Percentiles rank a stretch among this genome's conserved stretches.
These are phyloP conservation scores for Pseudopleuronectes americanus DNA, from an alignment of 2,797 vertebrate species.

Conservation along the genomic window DNA sequence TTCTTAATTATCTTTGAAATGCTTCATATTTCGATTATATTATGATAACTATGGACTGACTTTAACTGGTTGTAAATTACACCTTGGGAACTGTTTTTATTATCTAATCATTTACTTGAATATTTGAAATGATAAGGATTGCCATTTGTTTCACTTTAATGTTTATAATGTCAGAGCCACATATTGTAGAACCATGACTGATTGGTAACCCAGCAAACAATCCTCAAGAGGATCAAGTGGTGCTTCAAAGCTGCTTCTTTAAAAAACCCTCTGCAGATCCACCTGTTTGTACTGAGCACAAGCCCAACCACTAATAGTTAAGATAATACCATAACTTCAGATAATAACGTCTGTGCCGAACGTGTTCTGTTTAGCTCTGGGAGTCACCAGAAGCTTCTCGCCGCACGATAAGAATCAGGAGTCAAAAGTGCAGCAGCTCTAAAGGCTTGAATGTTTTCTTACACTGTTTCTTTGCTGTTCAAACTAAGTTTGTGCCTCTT, in stretches of 20 bases:
- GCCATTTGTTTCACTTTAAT: neutral
- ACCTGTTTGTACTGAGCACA: constrained; percentile 33
- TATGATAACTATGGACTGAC: too few relatives aligned
- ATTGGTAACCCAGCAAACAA: constrained; percentile 24
- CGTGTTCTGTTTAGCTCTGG: constrained; percentile 15
- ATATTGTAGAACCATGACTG: constrained; percentile 4
- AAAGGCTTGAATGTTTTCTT: constrained; percentile 46
- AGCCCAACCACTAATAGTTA: constrained; percentile 27
- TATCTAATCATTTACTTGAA: neutral
- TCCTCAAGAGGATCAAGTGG: constrained; percentile 45
- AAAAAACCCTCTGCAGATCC: constrained; percentile 17
- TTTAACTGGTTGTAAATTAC: neutral
- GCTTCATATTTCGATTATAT: too few relatives aligned
- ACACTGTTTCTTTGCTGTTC: constrained; percentile 55
- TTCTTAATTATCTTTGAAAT: too few relatives aligned
- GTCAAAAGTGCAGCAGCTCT: constrained; percentile 47
- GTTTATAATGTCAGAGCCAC: neutral
- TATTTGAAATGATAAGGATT: neutral
- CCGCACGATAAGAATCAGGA: constrained; percentile 54
- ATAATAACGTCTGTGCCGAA: constrained; percentile 22
- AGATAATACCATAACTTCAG: constrained; percentile 32
- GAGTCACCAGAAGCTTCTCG: constrained; percentile 8
- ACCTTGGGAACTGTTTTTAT: too few relatives aligned
- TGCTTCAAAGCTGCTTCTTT: constrained; percentile 36
- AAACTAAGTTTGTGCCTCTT: constrained; percentile 50